These are phyloP conservation scores for Tauraco hartlaubi DNA, from an alignment of 2,797 vertebrate genomes.

Conservation along the genomic window DNA sequence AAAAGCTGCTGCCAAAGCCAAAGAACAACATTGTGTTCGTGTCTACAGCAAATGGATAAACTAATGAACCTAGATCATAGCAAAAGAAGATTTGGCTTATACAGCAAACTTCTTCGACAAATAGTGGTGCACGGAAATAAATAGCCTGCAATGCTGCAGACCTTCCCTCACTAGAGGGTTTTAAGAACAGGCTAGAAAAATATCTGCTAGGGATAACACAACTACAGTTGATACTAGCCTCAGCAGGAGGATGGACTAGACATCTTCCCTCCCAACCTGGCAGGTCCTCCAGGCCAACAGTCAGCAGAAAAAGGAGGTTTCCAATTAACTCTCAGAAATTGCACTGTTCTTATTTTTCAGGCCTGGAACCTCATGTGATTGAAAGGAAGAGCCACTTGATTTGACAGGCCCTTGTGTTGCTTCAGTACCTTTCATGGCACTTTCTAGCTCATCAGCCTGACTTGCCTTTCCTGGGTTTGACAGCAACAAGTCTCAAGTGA, in stretches of 20 bases:
- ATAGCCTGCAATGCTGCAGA: background rate
- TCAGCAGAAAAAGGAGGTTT: background rate
- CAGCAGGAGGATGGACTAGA: background rate
- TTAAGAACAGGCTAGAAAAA: background rate
- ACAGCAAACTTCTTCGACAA: background rate
- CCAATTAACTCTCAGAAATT: constrained; percentile 39
- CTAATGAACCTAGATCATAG: background rate
- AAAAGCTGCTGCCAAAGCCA: background rate
- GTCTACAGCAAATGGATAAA: background rate
- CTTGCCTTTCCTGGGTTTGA: constrained; percentile 21
- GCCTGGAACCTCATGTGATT: constrained; percentile 24
- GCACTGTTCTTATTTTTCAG: background rate
- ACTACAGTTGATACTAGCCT: background rate
- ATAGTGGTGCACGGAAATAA: background rate
- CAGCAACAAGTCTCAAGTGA: constrained; percentile 32
- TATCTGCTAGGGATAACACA: background rate
- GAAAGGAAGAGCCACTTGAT: constrained; percentile 37
- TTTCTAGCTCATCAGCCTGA: constrained; percentile 23
- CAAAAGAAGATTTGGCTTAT: background rate
- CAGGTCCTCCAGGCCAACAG: background rate
- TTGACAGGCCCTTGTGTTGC: constrained; percentile 53
- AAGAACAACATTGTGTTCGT: background rate
- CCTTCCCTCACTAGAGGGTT: background rate
- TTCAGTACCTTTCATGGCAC: constrained; percentile 50
- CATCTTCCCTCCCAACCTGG: background rate